A percentile compares a stretch with the other conserved stretches of the same genome.
Conservation (phyloP, 1,140 invertebrate genomes). For the roundworm (Caenorhabditis elegans) region WBcel235 BX284605.5:10980501-10981000, state of each 20-base stretch:
- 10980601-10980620: neutral
- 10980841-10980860: too few species aligned
- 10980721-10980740: neutral
- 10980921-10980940: too few species aligned
- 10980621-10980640: neutral
- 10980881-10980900: too few species aligned
- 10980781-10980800: too few species aligned
- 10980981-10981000: too few species aligned
- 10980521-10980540: neutral
- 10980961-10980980: too few species aligned
- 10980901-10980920: too few species aligned
- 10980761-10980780: conserved; percentile 27
- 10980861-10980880: too few species aligned
- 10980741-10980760: conserved; percentile 21
- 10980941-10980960: too few species aligned
- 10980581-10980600: neutral
- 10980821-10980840: too few species aligned
- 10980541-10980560: neutral
- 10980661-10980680: neutral
- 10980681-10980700: neutral
- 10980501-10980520: neutral
- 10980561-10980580: neutral
- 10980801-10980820: too few species aligned
- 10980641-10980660: neutral
- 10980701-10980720: neutral